Evolutionary conservation across 2,113 vertebrate species (phyloP).

Genomic region (Crotalus horridus): DNA sequence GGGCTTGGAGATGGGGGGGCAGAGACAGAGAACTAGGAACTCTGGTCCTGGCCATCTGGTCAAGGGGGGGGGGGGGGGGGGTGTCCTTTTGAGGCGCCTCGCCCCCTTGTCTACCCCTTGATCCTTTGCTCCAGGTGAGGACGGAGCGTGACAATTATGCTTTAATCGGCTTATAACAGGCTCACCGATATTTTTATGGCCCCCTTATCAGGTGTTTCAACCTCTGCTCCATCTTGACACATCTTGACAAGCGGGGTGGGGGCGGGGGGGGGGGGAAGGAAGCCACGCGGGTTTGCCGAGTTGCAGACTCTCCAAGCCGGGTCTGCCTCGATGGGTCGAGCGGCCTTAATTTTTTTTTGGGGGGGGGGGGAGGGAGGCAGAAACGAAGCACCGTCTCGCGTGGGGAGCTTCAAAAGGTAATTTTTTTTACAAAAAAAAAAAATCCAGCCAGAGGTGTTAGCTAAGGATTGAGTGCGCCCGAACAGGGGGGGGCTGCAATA

Average conservation of each 20-base stretch:
- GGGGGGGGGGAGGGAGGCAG: too few species aligned
- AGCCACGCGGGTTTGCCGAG: not conserved
- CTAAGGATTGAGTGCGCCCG: not conserved
- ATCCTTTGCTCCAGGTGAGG: not conserved
- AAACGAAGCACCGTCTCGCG: rapidly evolving
- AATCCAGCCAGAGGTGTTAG: not conserved
- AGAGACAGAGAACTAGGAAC: not conserved
- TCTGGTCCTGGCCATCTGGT: not conserved
- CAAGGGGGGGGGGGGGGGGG: not conserved
- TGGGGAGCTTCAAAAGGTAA: not conserved
- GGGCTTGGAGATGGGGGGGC: too few species aligned
- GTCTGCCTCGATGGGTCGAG: not conserved
- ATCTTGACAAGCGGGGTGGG: too few species aligned
- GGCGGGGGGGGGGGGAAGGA: too few species aligned
- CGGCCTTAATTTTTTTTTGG: too few species aligned
- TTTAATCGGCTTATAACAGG: conserved; percentile 24
- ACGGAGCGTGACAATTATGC: not conserved
- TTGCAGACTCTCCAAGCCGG: not conserved
- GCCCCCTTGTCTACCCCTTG: not conserved
- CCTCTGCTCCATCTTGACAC: not conserved
- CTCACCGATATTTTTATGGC: conserved; percentile 16
- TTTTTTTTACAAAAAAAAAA: not conserved
- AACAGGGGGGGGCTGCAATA: not conserved
- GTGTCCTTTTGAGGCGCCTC: not conserved
- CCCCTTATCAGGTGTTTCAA: not conserved